Evolutionary conservation across 2,888 invertebrate species (phyloP).

Genomic region (Tipula lateralis): DNA sequence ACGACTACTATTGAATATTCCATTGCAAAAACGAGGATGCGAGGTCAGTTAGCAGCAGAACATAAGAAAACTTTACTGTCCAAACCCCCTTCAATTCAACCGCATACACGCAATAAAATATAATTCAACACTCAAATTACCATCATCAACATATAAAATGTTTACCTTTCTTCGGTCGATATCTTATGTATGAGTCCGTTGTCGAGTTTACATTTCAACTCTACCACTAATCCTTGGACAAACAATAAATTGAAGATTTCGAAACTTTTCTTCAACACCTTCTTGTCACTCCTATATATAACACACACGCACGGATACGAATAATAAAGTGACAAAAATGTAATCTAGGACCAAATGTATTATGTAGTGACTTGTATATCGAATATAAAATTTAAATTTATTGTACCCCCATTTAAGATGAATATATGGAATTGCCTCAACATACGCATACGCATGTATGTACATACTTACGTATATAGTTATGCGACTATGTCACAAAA

Average conservation of each 20-base stretch:
- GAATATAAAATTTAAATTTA: constrained; percentile 3
- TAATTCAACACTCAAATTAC: neutral
- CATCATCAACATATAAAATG: neutral
- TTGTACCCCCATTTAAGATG: neutral
- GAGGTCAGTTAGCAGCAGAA: no score
- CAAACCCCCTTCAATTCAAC: no score
- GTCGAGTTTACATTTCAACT: neutral
- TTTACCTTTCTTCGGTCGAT: neutral
- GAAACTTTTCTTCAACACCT: neutral
- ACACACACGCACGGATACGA: neutral
- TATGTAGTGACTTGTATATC: neutral
- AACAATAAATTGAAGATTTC: neutral
- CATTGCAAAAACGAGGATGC: no score
- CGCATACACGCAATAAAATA: neutral
- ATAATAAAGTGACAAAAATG: neutral
- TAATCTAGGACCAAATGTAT: neutral
- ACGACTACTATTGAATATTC: no score
- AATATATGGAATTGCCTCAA: neutral
- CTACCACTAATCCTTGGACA: neutral
- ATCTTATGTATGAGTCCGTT: neutral
- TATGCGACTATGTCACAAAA: neutral
- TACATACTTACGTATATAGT: no score
- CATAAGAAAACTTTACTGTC: no score
- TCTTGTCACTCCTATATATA: neutral
- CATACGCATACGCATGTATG: no score